Conservation (phyloP, 2,113 vertebrate species). For the Austrofundulus limnaeus region DNA sequence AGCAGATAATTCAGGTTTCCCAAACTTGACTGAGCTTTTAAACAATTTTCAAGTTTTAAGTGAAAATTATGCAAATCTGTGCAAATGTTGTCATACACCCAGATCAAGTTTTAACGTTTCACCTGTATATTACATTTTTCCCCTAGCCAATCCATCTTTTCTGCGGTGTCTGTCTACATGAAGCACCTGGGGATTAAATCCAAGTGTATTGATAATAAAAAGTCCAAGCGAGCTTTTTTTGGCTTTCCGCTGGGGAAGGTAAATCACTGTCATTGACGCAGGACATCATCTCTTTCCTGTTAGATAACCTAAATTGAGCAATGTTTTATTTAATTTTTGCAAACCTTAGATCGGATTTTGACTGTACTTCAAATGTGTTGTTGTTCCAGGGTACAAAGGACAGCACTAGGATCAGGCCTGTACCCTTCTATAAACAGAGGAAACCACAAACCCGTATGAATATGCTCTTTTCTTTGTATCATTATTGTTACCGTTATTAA, state of each 20-base stretch:
- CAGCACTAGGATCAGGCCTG: conserved; percentile 68
- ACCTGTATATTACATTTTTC: conserved; percentile 8
- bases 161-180: conserved; percentile 84
- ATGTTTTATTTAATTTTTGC: background rate
- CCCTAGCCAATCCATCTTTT: conserved; percentile 83
- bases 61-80: no score
- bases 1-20: background rate
- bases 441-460: conserved; percentile 58
- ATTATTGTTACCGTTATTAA: background rate
- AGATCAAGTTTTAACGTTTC: background rate
- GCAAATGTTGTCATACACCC: no score
- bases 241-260: conserved; percentile 79
- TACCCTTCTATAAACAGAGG: no score
- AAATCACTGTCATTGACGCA: background rate
- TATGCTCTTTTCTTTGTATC: background rate
- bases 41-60: background rate
- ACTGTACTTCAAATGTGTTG: background rate
- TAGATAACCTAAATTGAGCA: background rate
- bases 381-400: conserved; percentile 72
- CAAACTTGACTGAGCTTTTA: background rate
- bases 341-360: background rate
- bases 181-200: conserved; percentile 88
- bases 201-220: conserved; percentile 85
- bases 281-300: background rate
- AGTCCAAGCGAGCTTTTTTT: conserved; percentile 85